phyloP scores from a whole-genome alignment of 2,888 invertebrate species.

The Tigriopus californicus region DNA sequence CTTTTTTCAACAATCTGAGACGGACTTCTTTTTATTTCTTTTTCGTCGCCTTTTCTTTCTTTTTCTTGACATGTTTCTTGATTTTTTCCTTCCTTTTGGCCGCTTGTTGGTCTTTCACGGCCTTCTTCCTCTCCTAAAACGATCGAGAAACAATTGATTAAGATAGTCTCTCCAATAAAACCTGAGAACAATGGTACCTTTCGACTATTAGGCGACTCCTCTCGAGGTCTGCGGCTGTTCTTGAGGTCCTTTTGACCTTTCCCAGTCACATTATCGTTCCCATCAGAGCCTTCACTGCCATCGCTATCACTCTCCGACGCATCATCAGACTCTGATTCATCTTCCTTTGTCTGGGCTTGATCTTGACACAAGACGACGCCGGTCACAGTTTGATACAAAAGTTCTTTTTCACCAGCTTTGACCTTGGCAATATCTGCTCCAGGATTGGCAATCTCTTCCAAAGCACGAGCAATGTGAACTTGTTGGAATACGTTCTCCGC shows the following conservation, averaged over 20 bases:
- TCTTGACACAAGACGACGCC: neutral
- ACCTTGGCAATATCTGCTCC: constrained; percentile 67
- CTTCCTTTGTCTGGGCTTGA: constrained; percentile 17
- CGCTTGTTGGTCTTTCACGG: constrained; percentile 66
- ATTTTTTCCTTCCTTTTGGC: constrained; percentile 72
- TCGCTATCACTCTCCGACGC: constrained; percentile 17
- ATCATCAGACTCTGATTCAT: constrained; percentile 20
- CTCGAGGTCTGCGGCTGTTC: constrained; percentile 25
- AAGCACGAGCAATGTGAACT: constrained; percentile 74
- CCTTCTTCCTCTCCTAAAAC: constrained; percentile 50
- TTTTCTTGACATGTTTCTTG: constrained; percentile 82
- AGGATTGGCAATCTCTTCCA: constrained; percentile 69
- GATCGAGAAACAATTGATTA: constrained; percentile 2
- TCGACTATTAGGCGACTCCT: constrained; percentile 32
- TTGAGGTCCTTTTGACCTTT: constrained; percentile 23
- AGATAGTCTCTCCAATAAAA: constrained; percentile 10
- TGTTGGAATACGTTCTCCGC: constrained; percentile 86
- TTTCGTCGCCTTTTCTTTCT: constrained; percentile 43
- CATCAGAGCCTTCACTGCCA: constrained; percentile 14
- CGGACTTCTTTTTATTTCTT: constrained; percentile 20
- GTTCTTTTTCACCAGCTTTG: constrained; percentile 49
- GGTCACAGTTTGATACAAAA: constrained; percentile 71
- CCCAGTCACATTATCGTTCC: constrained; percentile 18
- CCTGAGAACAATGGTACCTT: constrained; percentile 23
- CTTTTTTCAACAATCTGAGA: no score